Conservation (phyloP, 2,113 vertebrate genomes). For the Oenanthe oenanthe region DNA sequence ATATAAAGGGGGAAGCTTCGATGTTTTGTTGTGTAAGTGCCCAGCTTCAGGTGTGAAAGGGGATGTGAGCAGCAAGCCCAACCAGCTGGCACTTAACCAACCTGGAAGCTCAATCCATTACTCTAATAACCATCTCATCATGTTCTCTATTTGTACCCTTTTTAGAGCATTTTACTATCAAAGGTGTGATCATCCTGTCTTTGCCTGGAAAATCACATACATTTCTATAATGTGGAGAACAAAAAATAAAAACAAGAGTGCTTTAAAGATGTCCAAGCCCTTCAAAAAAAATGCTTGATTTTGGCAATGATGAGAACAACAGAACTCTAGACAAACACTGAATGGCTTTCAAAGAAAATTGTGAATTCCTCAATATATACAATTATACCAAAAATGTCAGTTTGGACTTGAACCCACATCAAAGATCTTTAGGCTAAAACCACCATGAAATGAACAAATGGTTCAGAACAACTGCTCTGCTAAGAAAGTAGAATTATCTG, state of each 20-base stretch:
- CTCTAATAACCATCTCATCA: neutral
- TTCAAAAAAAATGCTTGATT: neutral
- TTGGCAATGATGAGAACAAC: neutral
- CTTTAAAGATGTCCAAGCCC: neutral
- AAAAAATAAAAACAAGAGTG: neutral
- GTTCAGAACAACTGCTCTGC: neutral
- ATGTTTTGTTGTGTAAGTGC: neutral
- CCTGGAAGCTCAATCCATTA: neutral
- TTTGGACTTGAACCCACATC: neutral
- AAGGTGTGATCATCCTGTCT: neutral
- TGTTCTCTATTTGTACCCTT: neutral
- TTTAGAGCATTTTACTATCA: neutral
- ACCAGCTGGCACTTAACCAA: neutral
- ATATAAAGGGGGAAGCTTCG: accelerated
- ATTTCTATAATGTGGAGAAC: neutral
- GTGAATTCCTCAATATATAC: neutral
- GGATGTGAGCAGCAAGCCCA: neutral
- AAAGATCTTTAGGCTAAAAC: neutral
- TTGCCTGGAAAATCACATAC: neutral
- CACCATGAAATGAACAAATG: neutral
- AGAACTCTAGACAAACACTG: neutral
- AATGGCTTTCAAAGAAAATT: neutral
- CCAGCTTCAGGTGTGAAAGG: neutral
- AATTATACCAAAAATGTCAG: neutral
- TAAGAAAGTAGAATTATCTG: neutral